Base-by-base conservation (phyloP, 2,888 invertebrate species). In the Temnothorax ravouxi region DNA sequence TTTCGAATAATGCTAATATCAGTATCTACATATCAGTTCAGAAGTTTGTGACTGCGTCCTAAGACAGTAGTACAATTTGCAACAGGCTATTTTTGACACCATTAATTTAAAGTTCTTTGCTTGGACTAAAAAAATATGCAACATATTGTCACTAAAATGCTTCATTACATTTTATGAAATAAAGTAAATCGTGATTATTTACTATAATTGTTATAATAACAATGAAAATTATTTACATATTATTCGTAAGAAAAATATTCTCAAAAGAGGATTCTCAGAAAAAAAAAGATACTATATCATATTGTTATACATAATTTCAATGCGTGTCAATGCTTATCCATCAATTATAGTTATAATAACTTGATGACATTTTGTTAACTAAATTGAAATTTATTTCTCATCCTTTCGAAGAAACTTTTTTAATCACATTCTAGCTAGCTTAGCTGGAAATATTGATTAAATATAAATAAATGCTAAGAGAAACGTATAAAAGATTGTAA, bases 1-100 rank as follows among this genome's bases (percentile, higher is more conserved):
- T 56, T 69, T 18, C 13, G 21, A 71, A 69, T 61, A 80, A 69
- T 61, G 71, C 47, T 77, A 59, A 59, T 67, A 34, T 13, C 18
- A n/a, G 52, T 66, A 54, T 77, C 41, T 54, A 4, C 6, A 66
- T 25, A 50, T 80, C 59, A 38, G 38, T 61, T 80, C 56, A 56
- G 47, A 38, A 38, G 25, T 29, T 44, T 3, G 69, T 29, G 38
- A 61, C 5, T 3, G 8, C 8, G 25, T n/a, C n/a, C 13, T 21
- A 47, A 80, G 29, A 50, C 54, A 8, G 9, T 47, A 59, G 8
- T 47, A 18, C 25, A 1, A 66, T 67, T 67, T 67, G 47, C 47
- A 67, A 67, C 18, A 25, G 25, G 18, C 6, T 61, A n/a, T 38
- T 21, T 21, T 69, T n/a, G n/a, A 21, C 3, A n/a, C n/a, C n/a